Evolutionary conservation across 53 echinoderm and acorn worm genomes (phyloP), one percentile per base, ranked within the genome.

Genomic region (Henricia sp.): DNA sequence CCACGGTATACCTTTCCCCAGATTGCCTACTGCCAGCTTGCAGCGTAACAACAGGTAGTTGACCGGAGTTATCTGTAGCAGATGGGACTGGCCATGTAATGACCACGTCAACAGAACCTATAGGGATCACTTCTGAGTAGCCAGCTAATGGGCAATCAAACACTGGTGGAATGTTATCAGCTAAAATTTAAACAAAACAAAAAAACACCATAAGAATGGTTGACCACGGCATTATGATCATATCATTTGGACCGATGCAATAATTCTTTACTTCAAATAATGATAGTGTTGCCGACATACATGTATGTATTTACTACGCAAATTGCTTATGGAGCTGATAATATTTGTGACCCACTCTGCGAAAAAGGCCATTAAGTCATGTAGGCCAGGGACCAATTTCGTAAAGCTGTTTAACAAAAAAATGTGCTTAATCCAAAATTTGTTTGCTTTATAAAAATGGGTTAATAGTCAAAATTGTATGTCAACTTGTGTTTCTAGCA

Each of bases 151-250:
- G 59, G 50, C 88, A 88, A 12, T 1, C 12, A 5, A 69, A 56
- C 23, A 80, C 88, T 36, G 88, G 88, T n/a, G 70, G 59, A 14
- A 82, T 20, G 5, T 19, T 9, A 62, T 82, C 82, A 46, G 62
- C 82, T 88, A 36, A 2, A 86, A 40, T 26, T 51, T 2, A 35
- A 67, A 67, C 55, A 6, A 73, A 62, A 48, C 40, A 2, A 82
- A 11, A 17, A 50, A n/a, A 55, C 19, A 27, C 19, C 11, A 72
- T 10, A 44, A 44, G 6, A 9, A 30, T 58, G 9, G 28, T 21
- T 19, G 29, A 14, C 3, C 24, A 1, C 2, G 9, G 20, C 13
- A 8, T 1, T 21, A 56, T 21, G 24, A 3, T 5, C 62, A 6
- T 20, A 30, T 16, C 29, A 13, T 29, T 19, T 23, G n/a, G 12